Conservation (phyloP, 2,888 invertebrate species). For the Gymnosoma rotundatum region DNA sequence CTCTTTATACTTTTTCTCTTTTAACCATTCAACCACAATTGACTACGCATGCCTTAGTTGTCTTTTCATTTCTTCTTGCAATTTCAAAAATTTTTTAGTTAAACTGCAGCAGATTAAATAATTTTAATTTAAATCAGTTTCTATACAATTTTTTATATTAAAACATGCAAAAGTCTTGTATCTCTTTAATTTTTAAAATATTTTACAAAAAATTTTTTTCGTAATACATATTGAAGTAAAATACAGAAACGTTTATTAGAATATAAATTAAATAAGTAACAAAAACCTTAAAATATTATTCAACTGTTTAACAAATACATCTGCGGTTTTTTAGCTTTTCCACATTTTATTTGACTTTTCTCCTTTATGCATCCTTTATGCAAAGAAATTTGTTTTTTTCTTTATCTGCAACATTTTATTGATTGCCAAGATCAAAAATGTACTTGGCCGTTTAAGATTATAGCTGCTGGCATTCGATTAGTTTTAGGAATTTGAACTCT, state of each 20-base stretch:
- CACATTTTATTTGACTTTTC: not conserved
- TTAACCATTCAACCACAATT: not conserved
- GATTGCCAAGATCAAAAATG: constrained; percentile 62
- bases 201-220: constrained; percentile 50
- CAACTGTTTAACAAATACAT: too few relatives aligned
- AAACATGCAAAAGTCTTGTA: not conserved
- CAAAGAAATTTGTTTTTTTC: constrained; percentile 9
- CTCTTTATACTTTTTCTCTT: constrained; percentile 12
- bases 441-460: constrained; percentile 5
- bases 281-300: too few relatives aligned
- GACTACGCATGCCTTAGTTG: constrained; percentile 37
- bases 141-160: constrained; percentile 14
- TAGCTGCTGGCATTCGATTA: constrained; percentile 40
- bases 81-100: constrained; percentile 4
- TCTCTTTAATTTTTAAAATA: not conserved
- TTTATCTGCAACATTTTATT: constrained; percentile 36
- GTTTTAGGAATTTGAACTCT: constrained; percentile 46
- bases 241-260: too few relatives aligned
- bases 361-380: not conserved
- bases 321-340: not conserved
- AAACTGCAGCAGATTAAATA: constrained; percentile 44
- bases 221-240: constrained; percentile 8
- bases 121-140: constrained; percentile 53
- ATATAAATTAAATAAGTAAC: too few relatives aligned
- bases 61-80: not conserved